Evolutionary conservation across 2,888 invertebrate genomes (phyloP), one percentile per base, ranked within the genome.

Genomic region (Yponomeuta cagnagella): DNA sequence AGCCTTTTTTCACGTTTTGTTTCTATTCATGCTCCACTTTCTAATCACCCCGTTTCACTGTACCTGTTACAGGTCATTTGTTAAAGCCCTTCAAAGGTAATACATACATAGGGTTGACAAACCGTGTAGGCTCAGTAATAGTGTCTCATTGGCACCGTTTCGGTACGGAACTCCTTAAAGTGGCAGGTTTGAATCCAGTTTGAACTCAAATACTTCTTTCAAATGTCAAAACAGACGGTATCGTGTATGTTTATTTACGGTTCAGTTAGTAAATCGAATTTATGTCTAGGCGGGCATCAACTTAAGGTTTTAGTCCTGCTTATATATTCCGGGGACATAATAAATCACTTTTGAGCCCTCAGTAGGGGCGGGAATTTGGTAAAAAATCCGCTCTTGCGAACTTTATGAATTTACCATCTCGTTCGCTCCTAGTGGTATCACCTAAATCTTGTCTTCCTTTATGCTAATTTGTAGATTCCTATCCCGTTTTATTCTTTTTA

Each of bases 321-420:
- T 15, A 58, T 58, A 58, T 58, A 58, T 58, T 58, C 15, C 52
- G 52, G 15, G 52, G 52, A 58, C 52, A 58, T 15, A 58, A 58
- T 58, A 58, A 58, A 58, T 58, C 52, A 58, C 52, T 58, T 58
- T 58, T 58, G 15, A 58, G 52, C 52, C 52, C 15, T 15, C 52
- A 15, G 52, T 52, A 52, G 52, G 52, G 52, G 52, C 52, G 52
- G 52, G 15, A 58, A 15, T 58, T 58, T 12, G 15, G 52, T 58
- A 58, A 58, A 58, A 58, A 58, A 58, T 43, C 52, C 52, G 52
- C 52, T 58, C 15, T 58, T 58, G 52, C 64, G 31, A 64, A 64
- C 30, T 23, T 64, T 64, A 64, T 64, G 64, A 31, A 30, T 64
- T 64, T 64, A 30, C 23, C 64, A 64, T 64, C 6, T 64, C 30